Evolutionary conservation across 2,888 invertebrate species (phyloP).

Genomic region (Macaria notata): DNA sequence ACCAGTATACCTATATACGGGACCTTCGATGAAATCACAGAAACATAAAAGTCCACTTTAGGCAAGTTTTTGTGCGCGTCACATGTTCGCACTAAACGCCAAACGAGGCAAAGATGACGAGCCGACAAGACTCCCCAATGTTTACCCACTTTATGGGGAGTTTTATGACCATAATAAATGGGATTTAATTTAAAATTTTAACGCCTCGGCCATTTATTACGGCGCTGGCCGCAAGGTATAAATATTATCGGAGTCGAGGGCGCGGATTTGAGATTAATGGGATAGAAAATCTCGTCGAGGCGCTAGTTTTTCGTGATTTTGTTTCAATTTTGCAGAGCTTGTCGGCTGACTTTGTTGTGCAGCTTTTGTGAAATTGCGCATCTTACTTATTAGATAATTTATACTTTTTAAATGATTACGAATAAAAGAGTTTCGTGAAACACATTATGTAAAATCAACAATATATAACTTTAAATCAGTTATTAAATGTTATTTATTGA

Average conservation of each 20-base stretch:
- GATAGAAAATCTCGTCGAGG: constrained; percentile 8
- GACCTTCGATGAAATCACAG: constrained; percentile 4
- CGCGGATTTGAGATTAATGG: constrained; percentile 23
- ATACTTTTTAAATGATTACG: too few species aligned
- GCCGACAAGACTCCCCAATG: constrained; percentile 23
- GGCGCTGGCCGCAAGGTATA: constrained; percentile 23
- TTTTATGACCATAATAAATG: constrained; percentile 38
- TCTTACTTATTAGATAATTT: too few species aligned
- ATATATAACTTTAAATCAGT: too few species aligned
- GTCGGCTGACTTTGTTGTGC: background rate
- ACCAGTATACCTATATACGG: too few species aligned
- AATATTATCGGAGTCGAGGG: constrained; percentile 23
- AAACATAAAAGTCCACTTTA: constrained; percentile 25
- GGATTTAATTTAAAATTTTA: constrained; percentile 38
- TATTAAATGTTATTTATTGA: too few species aligned
- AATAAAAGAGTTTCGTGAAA: too few species aligned
- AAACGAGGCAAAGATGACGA: constrained; percentile 32
- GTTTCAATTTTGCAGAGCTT: background rate
- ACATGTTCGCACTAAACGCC: constrained; percentile 23
- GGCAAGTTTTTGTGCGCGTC: constrained; percentile 27
- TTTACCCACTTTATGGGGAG: constrained; percentile 30
- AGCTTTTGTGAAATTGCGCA: too few species aligned
- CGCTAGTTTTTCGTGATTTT: constrained; percentile 10
- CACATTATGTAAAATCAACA: too few species aligned
- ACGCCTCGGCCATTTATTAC: constrained; percentile 30